Conservation (phyloP, 2,888 invertebrate genomes). For the Erpobdella octoculata region DNA sequence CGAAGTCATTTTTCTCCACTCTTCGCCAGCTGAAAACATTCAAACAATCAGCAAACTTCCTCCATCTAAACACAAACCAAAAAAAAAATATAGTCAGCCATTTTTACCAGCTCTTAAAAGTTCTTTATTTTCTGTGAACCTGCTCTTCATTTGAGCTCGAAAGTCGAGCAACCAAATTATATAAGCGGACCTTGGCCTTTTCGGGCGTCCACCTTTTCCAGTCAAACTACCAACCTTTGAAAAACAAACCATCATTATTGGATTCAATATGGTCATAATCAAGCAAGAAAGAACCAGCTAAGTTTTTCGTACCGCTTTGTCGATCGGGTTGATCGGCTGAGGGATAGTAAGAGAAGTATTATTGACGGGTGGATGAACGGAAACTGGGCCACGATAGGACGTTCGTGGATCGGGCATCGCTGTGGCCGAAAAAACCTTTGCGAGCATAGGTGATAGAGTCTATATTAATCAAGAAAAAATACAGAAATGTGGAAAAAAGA, state of each 20-base stretch:
- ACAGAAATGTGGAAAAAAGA: too few species aligned
- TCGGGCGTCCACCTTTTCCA: conserved; percentile 78
- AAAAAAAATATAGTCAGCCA: too few species aligned
- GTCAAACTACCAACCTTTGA: conserved; percentile 62
- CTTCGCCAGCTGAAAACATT: conserved; percentile 43
- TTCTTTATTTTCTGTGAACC: conserved; percentile 51
- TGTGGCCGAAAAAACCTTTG: too few species aligned
- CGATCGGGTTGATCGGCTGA: neutral
- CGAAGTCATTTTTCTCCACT: conserved; percentile 43
- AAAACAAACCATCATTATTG: too few species aligned
- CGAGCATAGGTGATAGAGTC: too few species aligned
- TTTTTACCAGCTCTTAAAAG: conserved; percentile 32
- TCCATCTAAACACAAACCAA: too few species aligned
- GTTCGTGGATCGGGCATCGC: too few species aligned
- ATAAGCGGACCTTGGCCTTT: conserved; percentile 79
- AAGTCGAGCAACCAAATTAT: conserved; percentile 87
- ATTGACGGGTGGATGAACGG: too few species aligned
- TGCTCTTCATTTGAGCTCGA: conserved; percentile 73
- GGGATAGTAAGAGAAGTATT: neutral
- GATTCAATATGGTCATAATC: too few species aligned
- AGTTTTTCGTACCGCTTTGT: neutral
- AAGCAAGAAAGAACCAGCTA: neutral
- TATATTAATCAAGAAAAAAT: too few species aligned
- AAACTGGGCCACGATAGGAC: too few species aligned
- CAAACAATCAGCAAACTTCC: too few species aligned